Conservation (phyloP, 2,113 vertebrate genomes). For the crab-eating macaque (Macaca fascicularis) region T2T-MFA8v1.1 NC_088387.1:37935501-37936000, state of each 20-base stretch:
- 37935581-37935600: neutral
- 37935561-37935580: neutral
- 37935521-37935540: neutral
- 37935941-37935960: too few species aligned
- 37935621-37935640: neutral
- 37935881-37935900: too few species aligned
- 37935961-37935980: too few species aligned
- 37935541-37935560: neutral
- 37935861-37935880: too few species aligned
- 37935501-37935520: neutral
- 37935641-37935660: neutral
- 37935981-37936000: too few species aligned
- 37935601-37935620: neutral
- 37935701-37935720: neutral
- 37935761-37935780: neutral
- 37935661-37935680: neutral
- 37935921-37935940: too few species aligned
- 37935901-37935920: too few species aligned
- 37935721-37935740: neutral
- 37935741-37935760: neutral
- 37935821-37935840: too few species aligned
- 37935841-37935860: too few species aligned
- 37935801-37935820: too few species aligned
- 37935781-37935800: too few species aligned
- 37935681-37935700: neutral